Evolutionary conservation across 2,888 invertebrate genomes (phyloP), one percentile per base, ranked within the genome.

Genomic region (Clepsis dumicolana): DNA sequence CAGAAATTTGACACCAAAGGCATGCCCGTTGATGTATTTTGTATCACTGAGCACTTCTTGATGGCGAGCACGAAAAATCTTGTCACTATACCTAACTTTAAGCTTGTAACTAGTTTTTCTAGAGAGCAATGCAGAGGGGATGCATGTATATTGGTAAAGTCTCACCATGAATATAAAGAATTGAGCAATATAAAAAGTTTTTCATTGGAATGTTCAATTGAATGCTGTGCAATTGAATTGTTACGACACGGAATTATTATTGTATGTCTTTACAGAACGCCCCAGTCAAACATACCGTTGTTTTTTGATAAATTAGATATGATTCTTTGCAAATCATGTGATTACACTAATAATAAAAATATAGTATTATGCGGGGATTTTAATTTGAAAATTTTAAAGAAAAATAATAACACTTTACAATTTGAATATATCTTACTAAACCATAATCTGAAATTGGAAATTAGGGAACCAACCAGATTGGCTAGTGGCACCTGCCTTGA

Each of bases 191-290:
- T 57, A 21, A 57, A 57, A 56, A 35, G 18, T 0, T 3, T 35
- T 18, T 56, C 54, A 0, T 4, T 56, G 1, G 25, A 53, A 16
- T 56, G 57, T 24, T 24, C 41, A n/a, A 41, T 41, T 25, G 57
- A 57, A 41, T 57, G 38, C 38, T 41, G 57, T 25, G 38, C 57
- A 1, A 41, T 57, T 41, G 57, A 57, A 41, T 8, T 57, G 5
- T n/a, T 41, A n/a, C 8, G 14, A 0, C 24, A 41, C 41, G 25
- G 21, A 8, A 25, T 25, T 24, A 57, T 57, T 25, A 41, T 57
- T n/a, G 41, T 57, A 38, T 57, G 57, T 57, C 16, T 57, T 5
- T 41, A 57, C 16, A n/a, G 57, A 41, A 57, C 57, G 5, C 57
- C 57, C 0, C 38, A 41, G 3, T 57, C 57, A 7, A 57, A 57